Percentiles rank a stretch among this genome's conserved stretches.
Conservation (phyloP, 2,888 invertebrate genomes). For the Apocheima hispidaria region DNA sequence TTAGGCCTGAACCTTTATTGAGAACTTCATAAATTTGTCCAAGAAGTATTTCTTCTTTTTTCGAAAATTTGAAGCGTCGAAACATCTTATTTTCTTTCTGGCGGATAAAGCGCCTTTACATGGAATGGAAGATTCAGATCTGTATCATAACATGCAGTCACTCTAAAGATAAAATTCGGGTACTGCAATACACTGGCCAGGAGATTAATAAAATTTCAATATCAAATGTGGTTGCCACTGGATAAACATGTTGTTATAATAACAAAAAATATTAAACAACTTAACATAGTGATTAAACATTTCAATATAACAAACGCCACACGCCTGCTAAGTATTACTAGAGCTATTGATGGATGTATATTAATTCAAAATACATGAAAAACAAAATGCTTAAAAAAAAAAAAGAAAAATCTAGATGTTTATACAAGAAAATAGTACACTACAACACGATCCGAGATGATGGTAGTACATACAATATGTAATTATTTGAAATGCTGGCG, state of each 20-base stretch:
- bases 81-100: neutral
- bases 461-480: neutral
- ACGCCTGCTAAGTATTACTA: constrained; percentile 39
- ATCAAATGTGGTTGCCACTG: constrained; percentile 2
- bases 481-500: too few relatives aligned
- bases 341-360: constrained; percentile 1
- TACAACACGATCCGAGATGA: neutral
- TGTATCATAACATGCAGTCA: constrained; percentile 3
- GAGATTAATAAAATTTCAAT: neutral
- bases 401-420: neutral
- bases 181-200: neutral
- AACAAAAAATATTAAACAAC: constrained; percentile 10
- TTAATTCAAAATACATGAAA: neutral
- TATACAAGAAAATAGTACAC: constrained; percentile 1
- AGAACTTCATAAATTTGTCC: too few relatives aligned
- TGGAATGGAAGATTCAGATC: constrained; percentile 2
- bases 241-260: constrained; percentile 12
- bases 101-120: neutral
- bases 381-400: neutral
- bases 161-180: neutral
- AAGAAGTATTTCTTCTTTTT: too few relatives aligned
- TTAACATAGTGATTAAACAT: constrained; percentile 33
- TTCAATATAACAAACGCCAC: constrained; percentile 44
- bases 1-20: too few relatives aligned
- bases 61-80: neutral